Base-by-base conservation (phyloP, 2,888 invertebrate species). In the Chromoteleia sp. region DNA sequence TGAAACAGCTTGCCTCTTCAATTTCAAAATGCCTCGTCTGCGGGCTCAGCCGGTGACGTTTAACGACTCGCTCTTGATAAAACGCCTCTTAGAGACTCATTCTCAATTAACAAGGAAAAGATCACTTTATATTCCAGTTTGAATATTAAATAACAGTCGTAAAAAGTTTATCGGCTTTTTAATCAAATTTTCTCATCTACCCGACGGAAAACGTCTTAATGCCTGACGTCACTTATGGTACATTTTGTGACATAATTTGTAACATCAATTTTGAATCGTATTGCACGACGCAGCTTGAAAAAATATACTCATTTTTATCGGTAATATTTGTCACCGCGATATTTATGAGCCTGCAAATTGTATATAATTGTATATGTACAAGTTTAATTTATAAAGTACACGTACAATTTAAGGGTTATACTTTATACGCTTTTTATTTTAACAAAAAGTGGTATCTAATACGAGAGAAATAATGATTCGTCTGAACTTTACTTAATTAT, bases 1-100 rank as follows among this genome's bases (percentile, higher is more conserved):
- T 85, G 82, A 88, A 86, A 84, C 73, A 82, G 79, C 75, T 80
- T 79, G 81, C 50, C 78, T 83, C 84, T 83, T 86, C 82, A 85
- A 85, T 86, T 85, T 84, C 83, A 80, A 85, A 85, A 85, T 84
- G 83, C 83, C 77, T 83, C 68, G 80, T 84, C 81, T 85, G 77
- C 82, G 84, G 82, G 78, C 83, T 75, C 77, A 82, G 75, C 73
- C 82, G 71, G 71, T 70, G 61, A 82, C 80, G 75, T 73, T 84
- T 67, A 82, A 82, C 76, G 58, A 71, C 67, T 61, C 39, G 48
- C 43, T 75, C 74, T 82, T 71, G 71, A 76, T 77, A 56, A 67
- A 73, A 81, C 58, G 71, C 71, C 71, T 75, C 73, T 77, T 33
- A 50, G 45, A 71, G 52, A 29, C 67, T 76, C 79, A 59, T 68